Conservation (phyloP, 2,888 invertebrate species). For the Polyploca ridens region DNA sequence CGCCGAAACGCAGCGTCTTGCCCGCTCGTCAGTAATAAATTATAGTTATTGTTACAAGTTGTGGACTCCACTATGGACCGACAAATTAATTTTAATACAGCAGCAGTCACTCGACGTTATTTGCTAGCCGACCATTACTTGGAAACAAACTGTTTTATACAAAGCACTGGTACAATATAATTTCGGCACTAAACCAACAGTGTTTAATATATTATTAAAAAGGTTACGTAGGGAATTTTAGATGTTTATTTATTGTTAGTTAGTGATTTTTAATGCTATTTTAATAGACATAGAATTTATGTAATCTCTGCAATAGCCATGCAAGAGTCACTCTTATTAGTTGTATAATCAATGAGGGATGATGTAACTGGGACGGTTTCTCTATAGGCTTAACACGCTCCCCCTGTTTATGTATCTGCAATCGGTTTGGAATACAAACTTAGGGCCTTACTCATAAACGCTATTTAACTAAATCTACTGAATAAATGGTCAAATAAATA, state of each 20-base stretch:
- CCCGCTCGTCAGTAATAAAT: conserved; percentile 38
- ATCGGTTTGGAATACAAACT: no score
- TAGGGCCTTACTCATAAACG: no score
- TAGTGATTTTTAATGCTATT: no score
- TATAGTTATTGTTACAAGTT: conserved; percentile 49
- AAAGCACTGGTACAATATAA: conserved; percentile 25
- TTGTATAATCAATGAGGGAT: no score
- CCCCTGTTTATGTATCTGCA: no score
- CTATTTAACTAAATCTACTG: no score
- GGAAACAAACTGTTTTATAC: conserved; percentile 34
- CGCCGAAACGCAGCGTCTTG: conserved; percentile 18
- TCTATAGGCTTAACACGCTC: no score
- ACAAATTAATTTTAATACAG: conserved; percentile 60
- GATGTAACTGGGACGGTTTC: no score
- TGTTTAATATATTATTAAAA: background rate
- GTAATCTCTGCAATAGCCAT: no score
- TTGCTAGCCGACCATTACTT: conserved; percentile 47
- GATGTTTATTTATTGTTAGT: background rate
- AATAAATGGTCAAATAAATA: no score
- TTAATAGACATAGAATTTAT: no score
- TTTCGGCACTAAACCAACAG: background rate
- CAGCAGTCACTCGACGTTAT: conserved; percentile 40
- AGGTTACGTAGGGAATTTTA: background rate
- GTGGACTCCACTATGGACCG: conserved; percentile 42
- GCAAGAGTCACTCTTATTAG: no score